Evolutionary conservation across 2,797 vertebrate genomes (phyloP).

Genomic region (Silurus lanzhouensis): DNA sequence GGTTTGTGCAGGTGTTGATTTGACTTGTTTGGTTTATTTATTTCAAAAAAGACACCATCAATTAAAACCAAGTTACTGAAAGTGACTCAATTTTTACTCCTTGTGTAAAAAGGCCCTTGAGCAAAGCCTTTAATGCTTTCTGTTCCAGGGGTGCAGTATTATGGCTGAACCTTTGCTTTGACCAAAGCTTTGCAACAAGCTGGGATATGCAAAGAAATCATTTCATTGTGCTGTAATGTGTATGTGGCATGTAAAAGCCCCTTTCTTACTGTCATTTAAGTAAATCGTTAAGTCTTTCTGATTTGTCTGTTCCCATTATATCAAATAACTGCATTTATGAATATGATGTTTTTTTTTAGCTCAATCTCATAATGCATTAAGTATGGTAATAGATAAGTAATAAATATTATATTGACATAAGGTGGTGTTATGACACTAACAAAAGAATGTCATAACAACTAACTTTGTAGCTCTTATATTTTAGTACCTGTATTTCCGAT

Average conservation of each 20-base stretch:
- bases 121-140: no score
- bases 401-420: background rate
- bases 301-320: background rate
- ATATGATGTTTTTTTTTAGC: no score
- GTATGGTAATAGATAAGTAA: background rate
- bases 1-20: background rate
- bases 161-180: no score
- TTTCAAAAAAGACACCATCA: background rate
- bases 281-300: no score
- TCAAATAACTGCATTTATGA: background rate
- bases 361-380: background rate
- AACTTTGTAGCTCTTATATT: background rate
- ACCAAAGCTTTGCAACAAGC: no score
- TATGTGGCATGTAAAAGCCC: no score
- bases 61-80: background rate
- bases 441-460: background rate
- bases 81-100: background rate
- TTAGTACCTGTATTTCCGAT: background rate
- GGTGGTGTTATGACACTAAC: background rate
- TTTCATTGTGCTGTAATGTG: no score
- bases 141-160: no score
- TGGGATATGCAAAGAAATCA: no score
- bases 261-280: no score
- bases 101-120: no score
- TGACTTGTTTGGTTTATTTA: background rate